Percentiles rank a stretch among this genome's conserved stretches.
Evolutionary conservation across 2,888 invertebrate genomes (phyloP).

Genomic region (Esperia sulphurella): DNA sequence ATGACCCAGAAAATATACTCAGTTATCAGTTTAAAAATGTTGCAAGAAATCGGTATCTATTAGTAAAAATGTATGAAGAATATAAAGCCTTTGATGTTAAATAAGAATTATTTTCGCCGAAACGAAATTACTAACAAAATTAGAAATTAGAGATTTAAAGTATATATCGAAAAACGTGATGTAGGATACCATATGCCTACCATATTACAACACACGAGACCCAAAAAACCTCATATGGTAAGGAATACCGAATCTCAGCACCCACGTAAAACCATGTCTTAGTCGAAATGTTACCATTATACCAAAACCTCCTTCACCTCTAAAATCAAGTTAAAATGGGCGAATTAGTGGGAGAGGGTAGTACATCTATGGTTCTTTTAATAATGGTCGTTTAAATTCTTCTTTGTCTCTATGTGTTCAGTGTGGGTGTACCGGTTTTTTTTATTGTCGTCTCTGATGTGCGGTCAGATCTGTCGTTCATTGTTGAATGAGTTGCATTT

Average conservation of each 20-base stretch:
- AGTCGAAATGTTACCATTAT: slow-evolving; percentile 25
- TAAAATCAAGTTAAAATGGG: background rate
- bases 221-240: background rate
- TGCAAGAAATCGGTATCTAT: no score
- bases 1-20: no score
- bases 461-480: background rate
- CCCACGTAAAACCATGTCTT: slow-evolving; percentile 40
- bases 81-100: no score
- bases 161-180: background rate
- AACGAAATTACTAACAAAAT: no score
- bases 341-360: background rate
- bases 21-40: no score
- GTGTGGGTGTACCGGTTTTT: slow-evolving; percentile 63
- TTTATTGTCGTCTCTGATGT: slow-evolving; percentile 23
- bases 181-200: background rate
- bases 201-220: background rate
- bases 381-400: slow-evolving; percentile 44
- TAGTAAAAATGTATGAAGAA: no score
- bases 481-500: background rate
- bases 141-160: background rate
- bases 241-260: slow-evolving; percentile 3
- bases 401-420: slow-evolving; percentile 54
- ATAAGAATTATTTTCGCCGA: no score
- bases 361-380: slow-evolving; percentile 27
- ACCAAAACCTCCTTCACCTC: slow-evolving; percentile 22